These are phyloP conservation scores for Esperia sulphurella DNA, from an alignment of 2,888 invertebrate genomes.

Conservation along the genomic window DNA sequence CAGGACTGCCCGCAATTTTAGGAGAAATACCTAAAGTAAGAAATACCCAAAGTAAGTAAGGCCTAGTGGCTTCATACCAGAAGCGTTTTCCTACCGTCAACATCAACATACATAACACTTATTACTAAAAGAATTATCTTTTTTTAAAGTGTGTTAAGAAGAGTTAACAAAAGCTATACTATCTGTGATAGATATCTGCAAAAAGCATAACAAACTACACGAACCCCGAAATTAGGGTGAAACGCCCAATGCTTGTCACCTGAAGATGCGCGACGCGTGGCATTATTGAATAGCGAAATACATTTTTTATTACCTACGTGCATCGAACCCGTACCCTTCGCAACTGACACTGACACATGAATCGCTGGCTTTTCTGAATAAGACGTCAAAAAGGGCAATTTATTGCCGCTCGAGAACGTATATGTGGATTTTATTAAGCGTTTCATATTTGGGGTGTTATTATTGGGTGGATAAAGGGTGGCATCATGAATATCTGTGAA, in stretches of 20 bases:
- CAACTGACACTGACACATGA: constrained; percentile 54
- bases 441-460: constrained; percentile 59
- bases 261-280: constrained; percentile 56
- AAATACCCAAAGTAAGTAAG: too few species aligned
- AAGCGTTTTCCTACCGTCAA: too few species aligned
- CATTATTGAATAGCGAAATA: constrained; percentile 39
- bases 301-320: constrained; percentile 44
- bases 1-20: too few species aligned
- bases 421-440: constrained; percentile 68
- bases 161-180: not conserved
- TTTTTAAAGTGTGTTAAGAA: too few species aligned
- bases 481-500: constrained; percentile 31
- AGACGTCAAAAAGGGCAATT: constrained; percentile 75
- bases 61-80: too few species aligned
- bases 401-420: constrained; percentile 49
- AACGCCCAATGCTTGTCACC: constrained; percentile 34
- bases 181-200: too few species aligned
- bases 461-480: constrained; percentile 45
- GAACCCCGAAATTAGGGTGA: constrained; percentile 24
- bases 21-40: too few species aligned
- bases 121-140: too few species aligned
- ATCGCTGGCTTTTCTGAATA: constrained; percentile 51
- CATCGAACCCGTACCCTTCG: constrained; percentile 25
- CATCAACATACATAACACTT: too few species aligned
- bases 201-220: not conserved